Evolutionary conservation across 2,888 invertebrate species (phyloP).

Genomic region (Listrodromus nycthemerus): DNA sequence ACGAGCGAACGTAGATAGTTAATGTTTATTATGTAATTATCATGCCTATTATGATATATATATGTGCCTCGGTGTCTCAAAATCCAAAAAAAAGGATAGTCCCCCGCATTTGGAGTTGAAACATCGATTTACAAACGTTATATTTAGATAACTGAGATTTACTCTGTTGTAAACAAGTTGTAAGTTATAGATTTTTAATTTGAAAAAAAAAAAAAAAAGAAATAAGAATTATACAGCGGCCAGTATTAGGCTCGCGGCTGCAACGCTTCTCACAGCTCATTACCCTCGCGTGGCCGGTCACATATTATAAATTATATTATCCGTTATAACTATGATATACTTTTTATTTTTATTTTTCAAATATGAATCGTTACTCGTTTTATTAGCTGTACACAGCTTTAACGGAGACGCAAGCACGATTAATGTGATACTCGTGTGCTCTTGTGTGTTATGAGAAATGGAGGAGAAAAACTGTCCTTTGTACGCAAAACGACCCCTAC

Average conservation of each 20-base stretch:
- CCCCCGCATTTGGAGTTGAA: not conserved
- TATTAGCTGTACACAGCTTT: constrained; percentile 31
- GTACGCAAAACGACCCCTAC: not conserved
- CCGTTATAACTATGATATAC: not conserved
- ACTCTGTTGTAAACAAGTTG: constrained; percentile 13
- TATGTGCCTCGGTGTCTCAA: constrained; percentile 4
- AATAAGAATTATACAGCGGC: not conserved
- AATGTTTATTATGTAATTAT: constrained; percentile 45
- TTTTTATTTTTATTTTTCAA: constrained; percentile 4
- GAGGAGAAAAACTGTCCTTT: constrained; percentile 14
- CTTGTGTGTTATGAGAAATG: constrained; percentile 13
- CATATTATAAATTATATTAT: not conserved
- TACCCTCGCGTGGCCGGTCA: not conserved
- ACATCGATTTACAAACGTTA: constrained; percentile 15
- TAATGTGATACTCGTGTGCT: constrained; percentile 59
- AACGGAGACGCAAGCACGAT: constrained; percentile 46
- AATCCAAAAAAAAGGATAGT: not conserved
- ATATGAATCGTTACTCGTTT: not conserved
- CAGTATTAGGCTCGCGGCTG: constrained; percentile 41
- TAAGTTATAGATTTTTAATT: constrained; percentile 18
- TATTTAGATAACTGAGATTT: constrained; percentile 21
- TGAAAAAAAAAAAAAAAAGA: constrained; percentile 12
- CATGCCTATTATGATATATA: constrained; percentile 1
- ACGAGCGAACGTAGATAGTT: constrained; percentile 51
- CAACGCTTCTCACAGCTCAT: constrained; percentile 14